Evolutionary conservation across 2,113 vertebrate genomes (phyloP).

Genomic region (Trichomycterus rosablanca): DNA sequence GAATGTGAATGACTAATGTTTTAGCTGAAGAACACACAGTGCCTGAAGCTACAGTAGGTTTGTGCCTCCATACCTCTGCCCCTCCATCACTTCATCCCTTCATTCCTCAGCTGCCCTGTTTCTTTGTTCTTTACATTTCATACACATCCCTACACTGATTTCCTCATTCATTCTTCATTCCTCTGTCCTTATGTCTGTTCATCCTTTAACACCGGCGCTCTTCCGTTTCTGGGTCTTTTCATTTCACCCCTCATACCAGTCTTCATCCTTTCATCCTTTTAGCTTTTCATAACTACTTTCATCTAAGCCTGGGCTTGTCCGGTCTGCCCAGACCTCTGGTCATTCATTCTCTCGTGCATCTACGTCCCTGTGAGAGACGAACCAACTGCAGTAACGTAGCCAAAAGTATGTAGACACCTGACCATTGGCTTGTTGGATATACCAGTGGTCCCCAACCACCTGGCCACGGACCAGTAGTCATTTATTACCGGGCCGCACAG

Average conservation of each 20-base stretch:
- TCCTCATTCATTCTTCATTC: slow-evolving; percentile 16
- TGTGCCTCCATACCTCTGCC: slow-evolving; percentile 59
- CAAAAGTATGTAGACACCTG: too few relatives aligned
- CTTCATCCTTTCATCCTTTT: slow-evolving; percentile 26
- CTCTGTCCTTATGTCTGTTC: background rate
- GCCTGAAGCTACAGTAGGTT: slow-evolving; percentile 68
- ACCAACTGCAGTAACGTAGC: background rate
- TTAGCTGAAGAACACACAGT: slow-evolving; percentile 70
- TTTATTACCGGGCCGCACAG: too few relatives aligned
- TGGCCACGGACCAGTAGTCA: too few relatives aligned
- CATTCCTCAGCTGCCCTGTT: slow-evolving; percentile 6
- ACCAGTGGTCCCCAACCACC: too few relatives aligned
- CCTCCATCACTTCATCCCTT: slow-evolving; percentile 7
- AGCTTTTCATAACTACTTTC: slow-evolving; percentile 19
- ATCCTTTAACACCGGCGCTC: slow-evolving; percentile 7
- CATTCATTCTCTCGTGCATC: background rate
- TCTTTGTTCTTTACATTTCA: slow-evolving; percentile 17
- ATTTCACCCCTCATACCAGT: slow-evolving; percentile 22
- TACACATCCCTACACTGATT: background rate
- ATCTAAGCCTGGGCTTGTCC: background rate
- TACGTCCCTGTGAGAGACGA: background rate
- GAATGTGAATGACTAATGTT: slow-evolving; percentile 76
- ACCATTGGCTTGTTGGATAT: too few relatives aligned
- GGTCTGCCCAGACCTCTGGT: background rate
- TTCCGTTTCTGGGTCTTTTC: slow-evolving; percentile 1